Evolutionary conservation across 30 jellyfish, hydroid and myxozoan genomes (phyloP), one percentile per base, ranked within the genome.

Genomic region (Turritopsis dohrnii): DNA sequence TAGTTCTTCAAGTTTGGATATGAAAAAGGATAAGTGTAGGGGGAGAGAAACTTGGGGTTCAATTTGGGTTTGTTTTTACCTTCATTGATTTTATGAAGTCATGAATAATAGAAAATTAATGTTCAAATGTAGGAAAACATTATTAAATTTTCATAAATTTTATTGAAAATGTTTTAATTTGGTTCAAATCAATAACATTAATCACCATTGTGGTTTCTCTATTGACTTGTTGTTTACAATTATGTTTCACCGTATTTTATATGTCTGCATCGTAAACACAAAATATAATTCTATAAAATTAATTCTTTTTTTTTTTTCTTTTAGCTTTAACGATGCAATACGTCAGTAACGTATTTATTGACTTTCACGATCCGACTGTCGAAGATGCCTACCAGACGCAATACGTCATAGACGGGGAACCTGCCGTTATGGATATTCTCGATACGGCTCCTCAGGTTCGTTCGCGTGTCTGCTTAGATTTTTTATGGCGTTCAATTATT

Each of bases 391-490:
- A 85, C 71, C 97, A 90, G 29, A 81, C 95, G 0, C 97, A 90
- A 83, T 82, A 81, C 0, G 97, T 90, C 27, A 86, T 90, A n/a
- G 97, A 90, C 71, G 95, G 87, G 23, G 71, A 82, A 85, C 92
- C 86, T 13, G 94, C 94, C 24, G 82, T 90, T 79, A 72, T 90
- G 76, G 97, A 90, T 71, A 90, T 90, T 71, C 86, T 90, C 31
- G 97, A 90, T 74, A 86, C 96, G 30, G 96, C 96, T 0, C 94
- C 93, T 19, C 96, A 89, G 94, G 96, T 89, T n/a, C n/a, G n/a
- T n/a, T n/a, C n/a, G n/a, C n/a, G n/a, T n/a, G n/a, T n/a, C n/a
- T n/a, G n/a, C n/a, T n/a, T n/a, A n/a, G n/a, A n/a, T n/a, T n/a
- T n/a, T n/a, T n/a, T n/a, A n/a, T n/a, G n/a, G n/a, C n/a, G n/a